Conservation (phyloP, 1,140 invertebrate species). For the Eufriesea mexicana region DNA sequence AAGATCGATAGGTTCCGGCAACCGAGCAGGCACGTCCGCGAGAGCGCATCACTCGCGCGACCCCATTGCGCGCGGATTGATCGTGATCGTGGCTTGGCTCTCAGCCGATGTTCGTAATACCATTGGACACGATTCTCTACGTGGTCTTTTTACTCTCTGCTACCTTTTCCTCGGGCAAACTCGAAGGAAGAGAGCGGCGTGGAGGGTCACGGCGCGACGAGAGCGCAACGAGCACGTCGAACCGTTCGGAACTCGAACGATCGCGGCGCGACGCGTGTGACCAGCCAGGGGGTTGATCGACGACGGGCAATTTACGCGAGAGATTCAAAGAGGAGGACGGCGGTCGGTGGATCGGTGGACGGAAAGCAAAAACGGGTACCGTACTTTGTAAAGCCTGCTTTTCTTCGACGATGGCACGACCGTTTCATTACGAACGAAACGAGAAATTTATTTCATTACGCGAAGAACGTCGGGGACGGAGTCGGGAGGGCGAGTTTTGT, state of each 20-base stretch:
- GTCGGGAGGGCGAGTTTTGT: neutral
- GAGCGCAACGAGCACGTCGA: conserved; percentile 12
- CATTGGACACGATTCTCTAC: neutral
- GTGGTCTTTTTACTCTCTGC: neutral
- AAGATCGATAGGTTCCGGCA: conserved; percentile 31
- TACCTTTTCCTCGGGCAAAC: neutral
- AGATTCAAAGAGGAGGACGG: neutral
- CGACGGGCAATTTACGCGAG: conserved; percentile 25
- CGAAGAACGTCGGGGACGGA: neutral
- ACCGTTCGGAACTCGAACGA: neutral
- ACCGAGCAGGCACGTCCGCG: conserved; percentile 18
- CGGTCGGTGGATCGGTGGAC: too few relatives aligned
- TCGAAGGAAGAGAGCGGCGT: neutral
- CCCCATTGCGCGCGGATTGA: conserved; percentile 34
- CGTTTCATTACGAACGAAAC: conserved; percentile 22
- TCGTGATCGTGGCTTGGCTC: conserved; percentile 45
- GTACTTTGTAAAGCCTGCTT: conserved; percentile 5
- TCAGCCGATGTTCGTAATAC: conserved; percentile 23
- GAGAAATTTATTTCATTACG: conserved; percentile 41
- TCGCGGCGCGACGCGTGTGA: neutral
- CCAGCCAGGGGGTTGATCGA: neutral
- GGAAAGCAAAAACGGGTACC: neutral
- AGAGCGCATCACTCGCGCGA: conserved; percentile 16
- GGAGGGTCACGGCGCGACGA: neutral
- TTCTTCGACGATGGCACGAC: neutral